Evolutionary conservation across 2,888 invertebrate genomes (phyloP).

Genomic region (Melanophora roralis): DNA sequence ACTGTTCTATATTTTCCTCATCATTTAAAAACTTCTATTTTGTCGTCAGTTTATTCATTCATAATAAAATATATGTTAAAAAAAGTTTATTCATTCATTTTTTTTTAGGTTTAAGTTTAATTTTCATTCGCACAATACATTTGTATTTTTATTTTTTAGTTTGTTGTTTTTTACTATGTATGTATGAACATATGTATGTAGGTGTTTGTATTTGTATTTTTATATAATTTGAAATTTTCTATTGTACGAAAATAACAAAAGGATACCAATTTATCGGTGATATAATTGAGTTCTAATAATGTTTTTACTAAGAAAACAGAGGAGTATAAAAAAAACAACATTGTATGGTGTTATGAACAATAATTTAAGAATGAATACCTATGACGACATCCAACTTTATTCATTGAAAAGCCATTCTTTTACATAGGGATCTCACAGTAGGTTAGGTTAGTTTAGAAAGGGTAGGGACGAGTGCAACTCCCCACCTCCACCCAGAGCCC

Average conservation of each 20-base stretch:
- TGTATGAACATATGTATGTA: neutral
- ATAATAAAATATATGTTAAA: no score
- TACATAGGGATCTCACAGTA: no score
- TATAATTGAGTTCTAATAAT: conserved; percentile 63
- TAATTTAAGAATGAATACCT: conserved; percentile 4
- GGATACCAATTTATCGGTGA: conserved; percentile 58
- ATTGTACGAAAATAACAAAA: conserved; percentile 58
- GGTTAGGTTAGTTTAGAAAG: no score
- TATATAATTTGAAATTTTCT: conserved; percentile 61
- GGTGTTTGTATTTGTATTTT: conserved; percentile 17
- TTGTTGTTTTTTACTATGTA: neutral
- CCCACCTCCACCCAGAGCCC: no score
- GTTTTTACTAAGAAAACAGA: conserved; percentile 19
- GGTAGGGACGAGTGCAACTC: no score
- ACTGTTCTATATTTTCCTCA: conserved; percentile 15
- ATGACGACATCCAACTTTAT: neutral
- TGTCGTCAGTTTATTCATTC: conserved; percentile 1
- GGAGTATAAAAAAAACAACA: neutral
- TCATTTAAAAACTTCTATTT: conserved; percentile 2
- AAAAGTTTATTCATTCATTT: conserved; percentile 14
- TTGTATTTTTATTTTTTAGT: neutral
- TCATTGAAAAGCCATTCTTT: no score
- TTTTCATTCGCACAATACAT: neutral
- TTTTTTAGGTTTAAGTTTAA: conserved; percentile 8
- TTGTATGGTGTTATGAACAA: conserved; percentile 15